phyloP scores from a whole-genome alignment of 1,140 invertebrate species.

The Zaprionus ghesquierei region DNA sequence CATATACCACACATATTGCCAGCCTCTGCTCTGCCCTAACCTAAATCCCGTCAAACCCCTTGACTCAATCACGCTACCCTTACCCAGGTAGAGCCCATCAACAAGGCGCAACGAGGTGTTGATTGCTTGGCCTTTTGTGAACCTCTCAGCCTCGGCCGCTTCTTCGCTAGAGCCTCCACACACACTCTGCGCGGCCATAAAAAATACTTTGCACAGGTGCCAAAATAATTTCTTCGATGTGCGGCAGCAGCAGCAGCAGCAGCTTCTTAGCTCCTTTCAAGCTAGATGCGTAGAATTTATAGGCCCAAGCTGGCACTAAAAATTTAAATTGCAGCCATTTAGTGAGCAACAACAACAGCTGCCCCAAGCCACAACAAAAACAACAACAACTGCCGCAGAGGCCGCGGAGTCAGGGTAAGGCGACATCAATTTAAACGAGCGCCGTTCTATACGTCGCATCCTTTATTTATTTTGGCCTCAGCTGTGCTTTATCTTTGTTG shows the following conservation, averaged over 20 bases:
- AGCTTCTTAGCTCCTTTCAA: neutral
- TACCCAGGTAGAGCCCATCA: neutral
- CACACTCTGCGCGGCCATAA: constrained; percentile 37
- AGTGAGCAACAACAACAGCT: constrained; percentile 42
- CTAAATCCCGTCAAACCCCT: too few species aligned
- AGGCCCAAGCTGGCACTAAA: constrained; percentile 64
- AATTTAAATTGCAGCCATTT: constrained; percentile 78
- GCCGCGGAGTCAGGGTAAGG: constrained; percentile 12
- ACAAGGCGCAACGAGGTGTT: constrained; percentile 38
- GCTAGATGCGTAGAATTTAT: constrained; percentile 54
- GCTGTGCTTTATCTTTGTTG: constrained; percentile 35
- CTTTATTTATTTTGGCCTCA: constrained; percentile 33
- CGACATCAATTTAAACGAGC: constrained; percentile 69
- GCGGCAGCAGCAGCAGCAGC: neutral
- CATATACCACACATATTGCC: too few species aligned
- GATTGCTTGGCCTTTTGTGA: constrained; percentile 50
- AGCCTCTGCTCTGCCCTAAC: too few species aligned
- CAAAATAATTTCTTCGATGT: constrained; percentile 38
- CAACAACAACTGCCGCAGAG: neutral
- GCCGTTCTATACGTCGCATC: constrained; percentile 43
- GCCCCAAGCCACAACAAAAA: neutral
- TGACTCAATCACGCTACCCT: too few species aligned
- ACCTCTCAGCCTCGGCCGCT: constrained; percentile 24
- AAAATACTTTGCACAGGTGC: constrained; percentile 50
- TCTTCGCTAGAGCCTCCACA: neutral